Conservation (phyloP, 2,113 vertebrate genomes). For the Megaleporinus macrocephalus region DNA sequence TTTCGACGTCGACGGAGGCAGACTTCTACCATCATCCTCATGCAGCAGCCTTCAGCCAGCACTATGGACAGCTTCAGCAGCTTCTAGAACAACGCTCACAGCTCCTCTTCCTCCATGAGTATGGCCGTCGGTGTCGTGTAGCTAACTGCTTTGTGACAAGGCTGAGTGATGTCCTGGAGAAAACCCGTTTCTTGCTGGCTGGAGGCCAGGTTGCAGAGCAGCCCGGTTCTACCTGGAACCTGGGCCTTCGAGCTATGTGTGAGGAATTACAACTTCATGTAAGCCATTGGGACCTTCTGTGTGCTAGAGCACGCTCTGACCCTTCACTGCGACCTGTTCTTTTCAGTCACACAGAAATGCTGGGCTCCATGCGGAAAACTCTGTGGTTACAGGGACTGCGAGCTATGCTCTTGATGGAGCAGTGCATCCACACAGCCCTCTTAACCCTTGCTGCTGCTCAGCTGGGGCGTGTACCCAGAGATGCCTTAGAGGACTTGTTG, state of each 20-base stretch:
- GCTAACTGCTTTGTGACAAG: constrained; percentile 60
- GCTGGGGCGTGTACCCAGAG: constrained; percentile 56
- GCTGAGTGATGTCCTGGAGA: constrained; percentile 61
- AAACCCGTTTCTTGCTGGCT: constrained; percentile 22
- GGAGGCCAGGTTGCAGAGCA: background rate
- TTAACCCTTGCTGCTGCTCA: constrained; percentile 54
- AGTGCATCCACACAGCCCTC: constrained; percentile 59
- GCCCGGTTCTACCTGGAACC: constrained; percentile 9
- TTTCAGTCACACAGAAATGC: constrained; percentile 33
- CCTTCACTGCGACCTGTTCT: constrained; percentile 55
- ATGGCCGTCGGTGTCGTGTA: constrained; percentile 54
- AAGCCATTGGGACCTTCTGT: constrained; percentile 68
- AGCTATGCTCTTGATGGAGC: constrained; percentile 68
- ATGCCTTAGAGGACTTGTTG: constrained; percentile 70
- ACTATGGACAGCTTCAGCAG: constrained; percentile 63
- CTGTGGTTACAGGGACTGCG: constrained; percentile 64
- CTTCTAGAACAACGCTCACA: constrained; percentile 71
- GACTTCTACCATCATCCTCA: constrained; percentile 62
- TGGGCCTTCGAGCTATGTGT: constrained; percentile 57
- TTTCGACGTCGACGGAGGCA: constrained; percentile 45
- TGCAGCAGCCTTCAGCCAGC: constrained; percentile 51
- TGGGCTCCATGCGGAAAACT: constrained; percentile 55
- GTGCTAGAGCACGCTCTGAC: constrained; percentile 64
- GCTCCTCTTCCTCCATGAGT: constrained; percentile 74
- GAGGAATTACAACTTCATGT: constrained; percentile 73